Evolutionary conservation across 1,140 invertebrate species (phyloP).

Genomic region (Papilio polyxenes): DNA sequence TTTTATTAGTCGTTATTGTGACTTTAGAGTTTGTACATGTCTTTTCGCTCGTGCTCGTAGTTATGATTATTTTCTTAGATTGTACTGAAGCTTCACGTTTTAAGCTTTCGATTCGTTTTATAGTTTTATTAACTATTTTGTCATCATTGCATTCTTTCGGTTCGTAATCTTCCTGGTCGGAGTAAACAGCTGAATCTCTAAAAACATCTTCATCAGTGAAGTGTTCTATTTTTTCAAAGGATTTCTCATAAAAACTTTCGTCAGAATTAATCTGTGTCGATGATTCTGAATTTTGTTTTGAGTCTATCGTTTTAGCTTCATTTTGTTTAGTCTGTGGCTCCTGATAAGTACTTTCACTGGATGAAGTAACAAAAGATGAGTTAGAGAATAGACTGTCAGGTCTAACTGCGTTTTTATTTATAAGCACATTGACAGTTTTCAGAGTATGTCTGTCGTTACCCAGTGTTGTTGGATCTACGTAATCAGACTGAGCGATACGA

Average conservation of each 20-base stretch:
- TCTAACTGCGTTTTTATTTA: conserved; percentile 80
- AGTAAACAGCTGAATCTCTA: conserved; percentile 92
- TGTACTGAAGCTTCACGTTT: conserved; percentile 61
- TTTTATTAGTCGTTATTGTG: conserved; percentile 54
- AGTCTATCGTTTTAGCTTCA: conserved; percentile 41
- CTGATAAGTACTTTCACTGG: conserved; percentile 81
- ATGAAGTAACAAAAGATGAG: conserved; percentile 84
- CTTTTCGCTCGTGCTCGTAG: conserved; percentile 55
- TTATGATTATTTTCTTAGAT: conserved; percentile 53
- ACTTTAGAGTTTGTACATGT: conserved; percentile 48
- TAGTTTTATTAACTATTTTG: conserved; percentile 57
- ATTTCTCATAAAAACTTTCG: conserved; percentile 88
- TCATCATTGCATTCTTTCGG: conserved; percentile 47
- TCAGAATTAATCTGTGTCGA: conserved; percentile 61
- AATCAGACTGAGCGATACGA: conserved; percentile 92
- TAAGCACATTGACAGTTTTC: conserved; percentile 76
- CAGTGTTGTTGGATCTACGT: conserved; percentile 88
- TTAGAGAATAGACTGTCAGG: conserved; percentile 79
- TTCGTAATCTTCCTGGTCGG: conserved; percentile 82
- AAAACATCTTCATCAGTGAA: conserved; percentile 85
- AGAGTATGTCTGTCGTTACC: conserved; percentile 77
- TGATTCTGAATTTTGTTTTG: conserved; percentile 42
- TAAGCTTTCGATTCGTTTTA: conserved; percentile 62
- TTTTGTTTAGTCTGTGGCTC: conserved; percentile 59
- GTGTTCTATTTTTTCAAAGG: conserved; percentile 88